phyloP scores from a whole-genome alignment of 2,888 invertebrate genomes.

The Parnassius mnemosyne region DNA sequence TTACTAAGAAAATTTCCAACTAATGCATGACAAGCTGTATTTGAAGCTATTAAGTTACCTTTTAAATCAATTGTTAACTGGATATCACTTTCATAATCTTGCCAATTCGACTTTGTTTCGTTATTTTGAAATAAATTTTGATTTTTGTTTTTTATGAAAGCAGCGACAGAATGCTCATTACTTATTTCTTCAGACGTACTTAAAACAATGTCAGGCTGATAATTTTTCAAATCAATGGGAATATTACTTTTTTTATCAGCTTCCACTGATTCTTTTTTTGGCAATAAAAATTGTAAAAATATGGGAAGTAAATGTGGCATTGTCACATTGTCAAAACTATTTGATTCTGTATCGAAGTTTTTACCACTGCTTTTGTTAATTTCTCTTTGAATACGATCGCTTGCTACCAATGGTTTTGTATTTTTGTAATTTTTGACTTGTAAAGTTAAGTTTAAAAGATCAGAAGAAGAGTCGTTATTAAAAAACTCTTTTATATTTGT shows the following conservation, averaged over 20 bases:
- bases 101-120: conserved; percentile 26
- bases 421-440: conserved; percentile 8
- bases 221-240: background rate
- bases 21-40: conserved; percentile 66
- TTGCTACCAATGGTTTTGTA: conserved; percentile 4
- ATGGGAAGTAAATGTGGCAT: conserved; percentile 45
- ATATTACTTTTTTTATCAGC: conserved; percentile 4
- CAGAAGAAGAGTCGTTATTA: conserved; percentile 5
- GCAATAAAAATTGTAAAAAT: conserved; percentile 55
- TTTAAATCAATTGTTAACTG: conserved; percentile 61
- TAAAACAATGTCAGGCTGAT: background rate
- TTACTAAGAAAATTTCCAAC: conserved; percentile 64
- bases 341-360: background rate
- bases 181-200: conserved; percentile 10
- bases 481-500: background rate
- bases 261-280: conserved; percentile 39
- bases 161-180: conserved; percentile 28
- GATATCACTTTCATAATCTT: conserved; percentile 16
- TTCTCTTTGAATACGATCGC: background rate
- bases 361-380: background rate
- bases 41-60: conserved; percentile 65
- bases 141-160: conserved; percentile 33
- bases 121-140: conserved; percentile 31
- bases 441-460: conserved; percentile 7
- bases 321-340: conserved; percentile 21